Base-by-base conservation (phyloP, 1,140 invertebrate species). In the Drosophila seguyi region DNA sequence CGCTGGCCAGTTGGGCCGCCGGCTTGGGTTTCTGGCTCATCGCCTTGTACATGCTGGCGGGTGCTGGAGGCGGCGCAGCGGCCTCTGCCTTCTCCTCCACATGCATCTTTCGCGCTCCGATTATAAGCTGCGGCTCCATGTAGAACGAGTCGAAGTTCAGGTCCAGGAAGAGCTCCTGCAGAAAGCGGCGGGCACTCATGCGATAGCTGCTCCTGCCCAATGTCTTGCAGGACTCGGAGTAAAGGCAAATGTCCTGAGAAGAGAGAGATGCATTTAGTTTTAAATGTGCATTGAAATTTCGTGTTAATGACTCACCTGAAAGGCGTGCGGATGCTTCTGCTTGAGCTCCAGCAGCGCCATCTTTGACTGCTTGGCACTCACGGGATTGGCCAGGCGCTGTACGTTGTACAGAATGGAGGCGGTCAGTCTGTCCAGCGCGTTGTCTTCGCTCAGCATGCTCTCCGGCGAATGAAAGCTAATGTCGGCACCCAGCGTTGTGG, bases 131-230 rank as follows among this genome's bases (percentile, higher is more conserved):
- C 11, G 94, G 93, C 41, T 94, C 94, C 13, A 66, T 67, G 38
- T 93, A 91, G 66, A 95, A 94, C 8, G 79, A 92, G 20, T 96
- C 95, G 86, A 98, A 98, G 81, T 95, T 94, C 22, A 97, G 93
- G 91, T 99, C 98, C 36, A 98, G 94, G 93, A 99, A 99, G 7
- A 99, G 93, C 93, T 99, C 98, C 92, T 99, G 98, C 18, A 99
- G 93, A 93, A 99, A 98, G 74, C 98, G 95, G 22, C 98, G 94
- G 4, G 97, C 95, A 58, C 94, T 94, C 71, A 99, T 94, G 74
- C 98, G 95, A 91, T 98, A 98, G 25, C 96, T 96, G 90, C 96
- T 96, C 36, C 95, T 94, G 1, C 96, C 95, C 38, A 99, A 93
- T 52, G 97, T 94, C 65, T 95, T 95, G 91, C 97, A 96, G 7